Evolutionary conservation across 2,113 vertebrate genomes (phyloP).

Genomic region (Hirundichthys speculiger): DNA sequence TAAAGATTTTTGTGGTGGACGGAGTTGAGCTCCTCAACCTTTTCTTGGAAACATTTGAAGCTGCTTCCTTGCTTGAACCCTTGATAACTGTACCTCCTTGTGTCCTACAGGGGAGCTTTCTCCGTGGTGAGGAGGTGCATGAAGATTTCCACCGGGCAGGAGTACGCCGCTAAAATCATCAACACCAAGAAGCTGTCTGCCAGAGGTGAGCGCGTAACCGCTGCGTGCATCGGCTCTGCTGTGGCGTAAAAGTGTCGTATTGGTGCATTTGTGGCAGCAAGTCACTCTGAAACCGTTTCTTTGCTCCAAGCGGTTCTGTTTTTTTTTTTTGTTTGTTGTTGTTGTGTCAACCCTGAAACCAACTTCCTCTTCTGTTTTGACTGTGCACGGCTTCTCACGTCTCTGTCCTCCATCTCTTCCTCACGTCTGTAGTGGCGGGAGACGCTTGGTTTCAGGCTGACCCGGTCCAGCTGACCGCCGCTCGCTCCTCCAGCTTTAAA

Average conservation of each 20-base stretch:
- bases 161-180: slow-evolving; percentile 98
- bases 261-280: background rate
- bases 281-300: background rate
- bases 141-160: slow-evolving; percentile 95
- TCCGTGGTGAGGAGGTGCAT: slow-evolving; percentile 96
- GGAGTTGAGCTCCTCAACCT: no score
- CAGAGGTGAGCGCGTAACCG: slow-evolving; percentile 81
- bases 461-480: background rate
- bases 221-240: background rate
- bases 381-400: background rate
- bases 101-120: slow-evolving; percentile 90
- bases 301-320: no score
- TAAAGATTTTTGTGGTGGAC: no score
- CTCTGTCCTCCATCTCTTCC: rapidly evolving
- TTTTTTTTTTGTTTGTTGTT: background rate
- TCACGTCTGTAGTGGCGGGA: background rate
- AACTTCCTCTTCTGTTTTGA: slow-evolving; percentile 6
- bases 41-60: no score
- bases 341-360: background rate
- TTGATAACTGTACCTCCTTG: background rate
- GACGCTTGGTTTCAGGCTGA: background rate
- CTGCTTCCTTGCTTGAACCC: no score
- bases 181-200: slow-evolving; percentile 98
- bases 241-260: background rate
- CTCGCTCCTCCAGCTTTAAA: background rate